phyloP scores from a whole-genome alignment of 2,113 vertebrate genomes.

The Myodes glareolus region DNA sequence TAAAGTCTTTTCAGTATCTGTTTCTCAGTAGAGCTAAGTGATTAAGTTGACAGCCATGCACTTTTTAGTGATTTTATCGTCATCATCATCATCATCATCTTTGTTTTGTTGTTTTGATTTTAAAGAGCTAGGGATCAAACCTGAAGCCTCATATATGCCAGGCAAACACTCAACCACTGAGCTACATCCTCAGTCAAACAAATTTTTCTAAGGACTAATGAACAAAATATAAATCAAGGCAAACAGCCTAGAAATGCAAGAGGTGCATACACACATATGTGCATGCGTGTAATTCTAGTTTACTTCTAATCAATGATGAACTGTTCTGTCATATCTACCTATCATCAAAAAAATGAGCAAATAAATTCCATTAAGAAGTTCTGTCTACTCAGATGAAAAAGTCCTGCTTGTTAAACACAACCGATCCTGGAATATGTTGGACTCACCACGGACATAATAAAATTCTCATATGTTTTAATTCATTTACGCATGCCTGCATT shows the following conservation, averaged over 20 bases:
- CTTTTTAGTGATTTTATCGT: no score
- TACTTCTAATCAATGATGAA: constrained; percentile 65
- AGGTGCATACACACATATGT: background rate
- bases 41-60: background rate
- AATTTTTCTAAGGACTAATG: background rate
- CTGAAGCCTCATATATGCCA: no score
- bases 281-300: background rate
- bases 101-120: background rate
- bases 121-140: no score
- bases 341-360: constrained; percentile 60
- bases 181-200: background rate
- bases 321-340: constrained; percentile 46
- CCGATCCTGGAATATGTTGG: constrained; percentile 72
- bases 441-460: constrained; percentile 83
- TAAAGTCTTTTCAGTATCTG: background rate
- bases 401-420: constrained; percentile 55
- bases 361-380: constrained; percentile 59
- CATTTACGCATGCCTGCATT: constrained; percentile 89
- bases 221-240: constrained; percentile 37
- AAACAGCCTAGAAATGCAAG: background rate
- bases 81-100: background rate
- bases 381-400: constrained; percentile 75
- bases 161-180: background rate
- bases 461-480: constrained; percentile 90
- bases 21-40: constrained; percentile 12